Percentiles rank a stretch among this genome's conserved stretches.
Evolutionary conservation across 2,888 invertebrate genomes (phyloP).

Genomic region (Pyrrhosoma nymphula): DNA sequence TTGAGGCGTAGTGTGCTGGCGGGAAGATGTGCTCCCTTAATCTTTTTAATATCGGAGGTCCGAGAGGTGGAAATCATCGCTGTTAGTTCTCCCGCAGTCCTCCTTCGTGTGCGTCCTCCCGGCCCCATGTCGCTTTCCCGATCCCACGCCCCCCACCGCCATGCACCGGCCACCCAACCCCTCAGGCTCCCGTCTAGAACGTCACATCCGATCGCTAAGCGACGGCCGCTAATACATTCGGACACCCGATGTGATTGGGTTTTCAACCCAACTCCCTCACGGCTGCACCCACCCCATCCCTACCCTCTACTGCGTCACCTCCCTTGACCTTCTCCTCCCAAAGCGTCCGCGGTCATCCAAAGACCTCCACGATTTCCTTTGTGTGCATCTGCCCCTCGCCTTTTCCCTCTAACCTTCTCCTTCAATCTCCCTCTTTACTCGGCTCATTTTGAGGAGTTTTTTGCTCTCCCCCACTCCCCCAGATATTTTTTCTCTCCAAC

Average conservation of each 20-base stretch:
- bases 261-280: slow-evolving; percentile 77
- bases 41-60: not conserved
- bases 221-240: slow-evolving; percentile 79
- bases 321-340: not conserved
- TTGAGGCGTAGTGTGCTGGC: too few species aligned
- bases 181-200: slow-evolving; percentile 68
- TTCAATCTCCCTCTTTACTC: too few species aligned
- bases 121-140: not conserved
- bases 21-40: too few species aligned
- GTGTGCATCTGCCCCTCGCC: not conserved
- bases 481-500: not conserved
- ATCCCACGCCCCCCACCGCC: slow-evolving; percentile 66
- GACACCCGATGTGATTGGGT: slow-evolving; percentile 83
- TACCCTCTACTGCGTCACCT: slow-evolving; percentile 70
- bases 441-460: too few species aligned
- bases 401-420: not conserved
- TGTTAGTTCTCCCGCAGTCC: not conserved
- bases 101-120: not conserved
- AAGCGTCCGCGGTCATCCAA: not conserved
- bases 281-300: slow-evolving; percentile 73
- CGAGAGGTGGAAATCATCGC: not conserved
- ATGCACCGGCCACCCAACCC: not conserved
- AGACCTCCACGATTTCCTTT: not conserved
- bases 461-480: too few species aligned
- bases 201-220: slow-evolving; percentile 52